Evolutionary conservation across 1,140 invertebrate genomes (phyloP).

Genomic region (Neodiprion fabricii): DNA sequence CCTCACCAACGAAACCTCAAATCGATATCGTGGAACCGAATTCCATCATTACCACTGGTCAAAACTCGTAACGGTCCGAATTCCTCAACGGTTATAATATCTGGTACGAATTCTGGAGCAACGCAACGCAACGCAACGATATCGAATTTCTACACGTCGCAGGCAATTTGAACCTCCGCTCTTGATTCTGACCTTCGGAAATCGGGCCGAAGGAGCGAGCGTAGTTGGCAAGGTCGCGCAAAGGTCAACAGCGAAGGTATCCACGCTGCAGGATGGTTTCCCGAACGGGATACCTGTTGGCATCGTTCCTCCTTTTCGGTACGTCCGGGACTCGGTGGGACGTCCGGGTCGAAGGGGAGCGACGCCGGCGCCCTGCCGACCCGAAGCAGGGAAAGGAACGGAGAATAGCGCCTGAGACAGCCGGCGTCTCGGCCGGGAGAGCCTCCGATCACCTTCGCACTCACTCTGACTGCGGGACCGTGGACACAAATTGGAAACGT

Average conservation of each 20-base stretch:
- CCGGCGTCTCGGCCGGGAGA: not conserved
- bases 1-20: too few relatives aligned
- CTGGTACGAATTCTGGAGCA: too few relatives aligned
- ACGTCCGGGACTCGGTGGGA: constrained; percentile 1
- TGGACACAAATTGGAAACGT: constrained; percentile 43
- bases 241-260: not conserved
- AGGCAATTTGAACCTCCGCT: too few relatives aligned
- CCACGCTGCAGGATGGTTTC: not conserved
- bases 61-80: too few relatives aligned
- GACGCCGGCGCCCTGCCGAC: constrained; percentile 7
- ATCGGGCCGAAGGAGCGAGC: not conserved
- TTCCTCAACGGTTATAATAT: too few relatives aligned
- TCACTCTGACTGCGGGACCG: constrained; percentile 18
- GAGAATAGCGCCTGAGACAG: not conserved
- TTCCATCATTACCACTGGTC: too few relatives aligned
- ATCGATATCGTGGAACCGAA: too few relatives aligned
- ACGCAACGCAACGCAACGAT: too few relatives aligned
- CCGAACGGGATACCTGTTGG: constrained; percentile 16
- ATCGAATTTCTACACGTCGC: too few relatives aligned
- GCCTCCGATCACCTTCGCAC: constrained; percentile 31
- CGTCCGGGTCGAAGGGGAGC: constrained; percentile 2
- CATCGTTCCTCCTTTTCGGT: not conserved
- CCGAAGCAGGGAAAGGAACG: not conserved
- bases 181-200: too few relatives aligned
- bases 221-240: not conserved